These are phyloP conservation scores for Junco hyemalis DNA, from an alignment of 2,113 vertebrate genomes.

Conservation along the genomic window DNA sequence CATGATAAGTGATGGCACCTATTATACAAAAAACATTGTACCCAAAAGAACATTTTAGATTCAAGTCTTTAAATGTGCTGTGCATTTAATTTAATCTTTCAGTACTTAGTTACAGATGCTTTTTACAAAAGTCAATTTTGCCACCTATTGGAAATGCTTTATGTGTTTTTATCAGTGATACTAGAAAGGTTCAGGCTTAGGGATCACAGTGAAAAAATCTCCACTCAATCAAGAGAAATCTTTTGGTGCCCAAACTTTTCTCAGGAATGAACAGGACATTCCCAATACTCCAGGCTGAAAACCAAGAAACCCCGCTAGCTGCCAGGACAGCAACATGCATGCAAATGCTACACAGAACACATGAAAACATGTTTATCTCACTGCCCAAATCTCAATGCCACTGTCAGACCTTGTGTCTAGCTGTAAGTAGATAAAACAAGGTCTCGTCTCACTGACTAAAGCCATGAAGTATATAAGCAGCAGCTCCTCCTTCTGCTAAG, in stretches of 20 bases:
- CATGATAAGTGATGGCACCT: neutral
- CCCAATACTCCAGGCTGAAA: neutral
- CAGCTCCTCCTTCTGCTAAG: neutral
- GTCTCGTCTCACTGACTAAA: neutral
- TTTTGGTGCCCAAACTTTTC: neutral
- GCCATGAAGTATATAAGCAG: neutral
- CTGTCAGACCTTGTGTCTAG: neutral
- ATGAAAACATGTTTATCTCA: neutral
- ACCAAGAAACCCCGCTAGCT: neutral
- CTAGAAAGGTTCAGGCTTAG: neutral
- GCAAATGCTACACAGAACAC: neutral
- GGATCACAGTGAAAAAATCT: neutral
- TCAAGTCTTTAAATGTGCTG: neutral
- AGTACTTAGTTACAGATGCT: neutral
- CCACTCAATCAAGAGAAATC: neutral
- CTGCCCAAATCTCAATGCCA: neutral
- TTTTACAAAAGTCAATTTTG: neutral
- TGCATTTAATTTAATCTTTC: neutral
- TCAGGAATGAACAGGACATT: neutral
- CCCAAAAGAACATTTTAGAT: neutral
- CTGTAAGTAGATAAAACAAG: neutral
- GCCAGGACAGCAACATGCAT: neutral
- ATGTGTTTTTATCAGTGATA: neutral
- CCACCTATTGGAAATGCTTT: neutral
- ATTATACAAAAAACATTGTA: neutral